Percentiles rank a stretch among this genome's conserved stretches.
phyloP scores from a whole-genome alignment of 2,113 vertebrate species.

The Chaetops frenatus region DNA sequence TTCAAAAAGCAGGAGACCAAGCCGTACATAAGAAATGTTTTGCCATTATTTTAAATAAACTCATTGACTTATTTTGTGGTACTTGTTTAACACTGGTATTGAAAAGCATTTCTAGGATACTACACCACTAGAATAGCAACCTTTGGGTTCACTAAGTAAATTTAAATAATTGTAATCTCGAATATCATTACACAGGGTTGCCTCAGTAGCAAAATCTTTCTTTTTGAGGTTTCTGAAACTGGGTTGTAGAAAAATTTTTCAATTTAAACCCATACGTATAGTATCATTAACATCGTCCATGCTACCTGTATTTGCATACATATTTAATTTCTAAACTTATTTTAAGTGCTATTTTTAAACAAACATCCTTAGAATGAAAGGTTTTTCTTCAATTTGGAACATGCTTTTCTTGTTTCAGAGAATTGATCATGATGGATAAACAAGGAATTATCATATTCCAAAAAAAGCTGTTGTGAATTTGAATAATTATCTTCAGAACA shows the following conservation, averaged over 20 bases:
- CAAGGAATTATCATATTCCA: background rate
- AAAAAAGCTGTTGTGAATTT: background rate
- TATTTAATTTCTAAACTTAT: background rate
- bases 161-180: background rate
- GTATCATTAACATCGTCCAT: background rate
- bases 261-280: background rate
- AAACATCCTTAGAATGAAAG: background rate
- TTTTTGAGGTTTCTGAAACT: background rate
- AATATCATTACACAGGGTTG: background rate
- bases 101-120: background rate
- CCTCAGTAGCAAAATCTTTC: background rate
- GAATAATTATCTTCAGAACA: background rate
- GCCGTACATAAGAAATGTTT: background rate
- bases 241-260: background rate
- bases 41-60: background rate
- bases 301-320: background rate
- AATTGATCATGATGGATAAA: background rate
- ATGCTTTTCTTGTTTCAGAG: background rate
- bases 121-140: background rate
- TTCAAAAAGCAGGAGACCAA: background rate
- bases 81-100: background rate
- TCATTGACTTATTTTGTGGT: background rate
- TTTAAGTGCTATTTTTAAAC: background rate
- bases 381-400: background rate
- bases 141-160: background rate